These are phyloP conservation scores for Potamarius usumacintae DNA, from an alignment of 2,113 vertebrate species.

Conservation along the genomic window DNA sequence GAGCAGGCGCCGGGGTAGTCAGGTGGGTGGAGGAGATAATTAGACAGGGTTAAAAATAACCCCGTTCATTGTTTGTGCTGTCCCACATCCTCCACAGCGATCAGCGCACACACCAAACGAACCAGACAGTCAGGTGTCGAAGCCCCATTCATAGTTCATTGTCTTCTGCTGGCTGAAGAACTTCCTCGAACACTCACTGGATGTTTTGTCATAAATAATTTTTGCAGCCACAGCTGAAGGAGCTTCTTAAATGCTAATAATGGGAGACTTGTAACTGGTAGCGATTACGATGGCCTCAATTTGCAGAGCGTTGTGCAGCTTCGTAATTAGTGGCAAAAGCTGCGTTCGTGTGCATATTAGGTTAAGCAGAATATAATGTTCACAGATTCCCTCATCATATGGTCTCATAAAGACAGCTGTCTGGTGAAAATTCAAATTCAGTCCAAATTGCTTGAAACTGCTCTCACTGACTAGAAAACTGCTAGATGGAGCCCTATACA, in stretches of 20 bases:
- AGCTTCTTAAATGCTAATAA: neutral
- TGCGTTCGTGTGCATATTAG: neutral
- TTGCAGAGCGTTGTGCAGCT: neutral
- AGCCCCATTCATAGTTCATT: neutral
- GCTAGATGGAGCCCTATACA: no score
- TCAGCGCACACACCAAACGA: conserved; percentile 15
- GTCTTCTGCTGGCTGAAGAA: neutral
- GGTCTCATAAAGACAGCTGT: neutral
- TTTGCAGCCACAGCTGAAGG: neutral
- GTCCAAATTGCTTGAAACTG: no score
- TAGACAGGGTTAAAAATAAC: conserved; percentile 60
- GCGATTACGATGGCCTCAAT: neutral
- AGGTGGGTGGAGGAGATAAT: conserved; percentile 54
- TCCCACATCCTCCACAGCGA: conserved; percentile 50
- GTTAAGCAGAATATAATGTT: neutral
- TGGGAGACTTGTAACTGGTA: conserved; percentile 2
- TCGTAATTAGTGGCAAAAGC: neutral
- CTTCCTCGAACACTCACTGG: neutral
- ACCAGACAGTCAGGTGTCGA: neutral
- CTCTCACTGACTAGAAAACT: no score
- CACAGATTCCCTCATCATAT: neutral
- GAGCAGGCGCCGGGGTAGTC: conserved; percentile 29
- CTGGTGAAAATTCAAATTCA: no score
- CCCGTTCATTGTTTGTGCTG: conserved; percentile 51
- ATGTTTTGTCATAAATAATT: neutral